Conservation (phyloP, 2,797 vertebrate species). For the Xenops minutus region DNA sequence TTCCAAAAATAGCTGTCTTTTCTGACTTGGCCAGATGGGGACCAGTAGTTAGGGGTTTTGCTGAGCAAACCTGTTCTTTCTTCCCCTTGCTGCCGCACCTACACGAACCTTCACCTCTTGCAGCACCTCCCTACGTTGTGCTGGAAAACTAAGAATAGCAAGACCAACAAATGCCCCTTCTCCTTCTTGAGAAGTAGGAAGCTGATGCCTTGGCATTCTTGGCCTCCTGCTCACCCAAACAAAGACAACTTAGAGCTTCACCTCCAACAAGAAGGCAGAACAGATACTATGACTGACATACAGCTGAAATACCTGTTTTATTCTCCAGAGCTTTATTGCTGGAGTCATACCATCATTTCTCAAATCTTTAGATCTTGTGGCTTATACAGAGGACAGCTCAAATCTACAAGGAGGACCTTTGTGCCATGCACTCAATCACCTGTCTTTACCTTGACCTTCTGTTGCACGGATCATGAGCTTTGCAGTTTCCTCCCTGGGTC, state of each 20-base stretch:
- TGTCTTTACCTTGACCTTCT: neutral
- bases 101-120: neutral
- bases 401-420: neutral
- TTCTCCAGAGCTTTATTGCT: neutral
- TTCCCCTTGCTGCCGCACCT: neutral
- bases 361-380: neutral
- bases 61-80: neutral
- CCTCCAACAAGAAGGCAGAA: neutral
- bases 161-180: neutral
- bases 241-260: neutral
- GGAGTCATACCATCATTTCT: neutral
- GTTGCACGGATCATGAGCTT: neutral
- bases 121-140: fast-evolving
- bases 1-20: neutral
- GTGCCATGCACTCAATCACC: neutral
- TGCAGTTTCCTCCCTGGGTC: neutral
- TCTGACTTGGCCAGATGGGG: neutral
- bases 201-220: neutral
- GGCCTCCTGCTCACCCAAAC: neutral
- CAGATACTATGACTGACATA: neutral
- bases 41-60: neutral
- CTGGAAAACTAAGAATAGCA: neutral
- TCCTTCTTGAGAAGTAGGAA: neutral
- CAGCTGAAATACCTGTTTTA: neutral
- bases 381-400: neutral